A percentile compares a stretch with the other conserved stretches of the same genome.
These are phyloP conservation scores for Drosophila carrolli DNA, from an alignment of 1,140 invertebrate species.

Conservation along the genomic window DNA sequence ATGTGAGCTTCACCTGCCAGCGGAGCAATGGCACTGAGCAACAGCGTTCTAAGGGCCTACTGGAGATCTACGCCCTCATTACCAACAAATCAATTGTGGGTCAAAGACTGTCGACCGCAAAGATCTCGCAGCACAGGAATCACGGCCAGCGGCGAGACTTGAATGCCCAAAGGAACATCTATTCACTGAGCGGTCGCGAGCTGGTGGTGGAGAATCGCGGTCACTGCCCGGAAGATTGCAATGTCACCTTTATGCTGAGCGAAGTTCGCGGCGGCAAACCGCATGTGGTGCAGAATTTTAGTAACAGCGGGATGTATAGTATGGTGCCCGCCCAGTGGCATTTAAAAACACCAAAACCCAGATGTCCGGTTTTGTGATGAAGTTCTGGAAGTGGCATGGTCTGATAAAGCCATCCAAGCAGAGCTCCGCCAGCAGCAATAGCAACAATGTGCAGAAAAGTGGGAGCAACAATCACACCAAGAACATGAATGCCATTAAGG, in stretches of 20 bases:
- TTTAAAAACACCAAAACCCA: conserved; percentile 86
- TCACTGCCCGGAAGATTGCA: conserved; percentile 88
- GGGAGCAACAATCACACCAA: conserved; percentile 51
- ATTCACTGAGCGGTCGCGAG: conserved; percentile 86
- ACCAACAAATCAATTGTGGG: conserved; percentile 81
- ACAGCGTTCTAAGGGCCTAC: conserved; percentile 74
- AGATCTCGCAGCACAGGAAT: conserved; percentile 81
- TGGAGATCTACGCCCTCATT: conserved; percentile 84
- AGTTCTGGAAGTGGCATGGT: conserved; percentile 91
- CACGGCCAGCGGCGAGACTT: conserved; percentile 86
- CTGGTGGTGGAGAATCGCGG: conserved; percentile 88
- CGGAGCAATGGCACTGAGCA: conserved; percentile 81
- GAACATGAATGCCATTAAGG: conserved; percentile 63
- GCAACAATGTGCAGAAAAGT: conserved; percentile 46
- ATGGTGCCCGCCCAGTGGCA: conserved; percentile 88
- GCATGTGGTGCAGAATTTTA: conserved; percentile 86
- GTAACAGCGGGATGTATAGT: conserved; percentile 87
- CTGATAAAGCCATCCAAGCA: conserved; percentile 36
- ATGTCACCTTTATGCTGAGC: conserved; percentile 87
- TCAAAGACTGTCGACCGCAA: conserved; percentile 47
- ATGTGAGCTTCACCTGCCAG: conserved; percentile 84
- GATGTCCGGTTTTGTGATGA: conserved; percentile 90
- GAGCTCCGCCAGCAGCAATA: conserved; percentile 7
- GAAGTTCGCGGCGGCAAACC: conserved; percentile 86
- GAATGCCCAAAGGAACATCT: conserved; percentile 86